Percentiles rank a stretch among this genome's conserved stretches.
Evolutionary conservation across 2,797 vertebrate species (phyloP).

Genomic region (Chromobotia macracanthus): DNA sequence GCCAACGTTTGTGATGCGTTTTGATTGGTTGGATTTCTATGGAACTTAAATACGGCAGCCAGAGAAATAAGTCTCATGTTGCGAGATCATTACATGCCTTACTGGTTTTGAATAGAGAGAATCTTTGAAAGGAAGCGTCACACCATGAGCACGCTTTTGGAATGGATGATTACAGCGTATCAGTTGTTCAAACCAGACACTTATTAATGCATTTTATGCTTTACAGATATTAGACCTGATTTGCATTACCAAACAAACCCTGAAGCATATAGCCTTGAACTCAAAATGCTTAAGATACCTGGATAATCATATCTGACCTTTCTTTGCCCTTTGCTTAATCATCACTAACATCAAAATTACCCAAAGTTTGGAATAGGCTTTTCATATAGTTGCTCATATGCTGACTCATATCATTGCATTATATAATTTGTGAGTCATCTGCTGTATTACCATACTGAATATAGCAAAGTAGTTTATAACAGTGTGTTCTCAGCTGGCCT

Average conservation of each 20-base stretch:
- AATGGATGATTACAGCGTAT: conserved; percentile 38
- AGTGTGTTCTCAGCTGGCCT: conserved; percentile 38
- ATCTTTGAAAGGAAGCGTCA: conserved; percentile 15
- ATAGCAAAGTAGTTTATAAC: conserved; percentile 29
- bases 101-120: conserved; percentile 41
- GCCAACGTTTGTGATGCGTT: conserved; percentile 26
- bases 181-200: conserved; percentile 21
- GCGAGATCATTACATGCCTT: conserved; percentile 40
- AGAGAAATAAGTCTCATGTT: conserved; percentile 46
- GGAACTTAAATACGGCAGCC: conserved; percentile 13
- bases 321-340: background rate
- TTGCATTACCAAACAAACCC: conserved; percentile 2
- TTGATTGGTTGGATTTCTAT: conserved; percentile 35
- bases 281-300: background rate
- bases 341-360: background rate
- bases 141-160: conserved; percentile 2
- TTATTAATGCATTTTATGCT: conserved; percentile 21
- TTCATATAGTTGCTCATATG: conserved; percentile 36
- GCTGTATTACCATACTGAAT: conserved; percentile 25
- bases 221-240: conserved; percentile 1
- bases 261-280: background rate
- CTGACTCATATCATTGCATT: conserved; percentile 45
- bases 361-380: conserved; percentile 11
- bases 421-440: conserved; percentile 38
- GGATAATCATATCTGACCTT: background rate